Evolutionary conservation across 2,888 invertebrate species (phyloP).

Genomic region (Ypsolopha sequella): DNA sequence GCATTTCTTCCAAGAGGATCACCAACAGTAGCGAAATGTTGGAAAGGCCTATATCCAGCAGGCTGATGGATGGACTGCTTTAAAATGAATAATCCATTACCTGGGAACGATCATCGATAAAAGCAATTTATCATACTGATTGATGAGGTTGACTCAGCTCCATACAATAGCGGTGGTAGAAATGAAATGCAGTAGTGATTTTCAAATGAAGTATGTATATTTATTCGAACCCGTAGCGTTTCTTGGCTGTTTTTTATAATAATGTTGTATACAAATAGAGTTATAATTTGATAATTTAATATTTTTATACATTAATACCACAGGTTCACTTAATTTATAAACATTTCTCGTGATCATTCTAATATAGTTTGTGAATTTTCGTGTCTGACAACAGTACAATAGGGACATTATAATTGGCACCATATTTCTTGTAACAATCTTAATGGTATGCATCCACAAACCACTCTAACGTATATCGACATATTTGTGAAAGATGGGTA

Average conservation of each 20-base stretch:
- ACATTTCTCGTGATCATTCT: constrained; percentile 16
- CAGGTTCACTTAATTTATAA: constrained; percentile 40
- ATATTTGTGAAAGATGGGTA: not conserved
- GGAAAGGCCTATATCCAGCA: too few species aligned
- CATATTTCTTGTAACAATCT: constrained; percentile 28
- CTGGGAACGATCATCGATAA: too few species aligned
- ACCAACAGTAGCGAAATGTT: too few species aligned
- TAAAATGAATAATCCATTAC: too few species aligned
- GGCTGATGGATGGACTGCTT: too few species aligned
- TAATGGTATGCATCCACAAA: not conserved
- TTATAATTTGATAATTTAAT: constrained; percentile 37
- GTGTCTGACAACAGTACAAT: not conserved
- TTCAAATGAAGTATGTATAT: constrained; percentile 57
- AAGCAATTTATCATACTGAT: too few species aligned
- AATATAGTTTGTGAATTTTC: not conserved
- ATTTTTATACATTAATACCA: constrained; percentile 25
- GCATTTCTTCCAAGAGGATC: too few species aligned
- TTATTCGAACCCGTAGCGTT: constrained; percentile 70
- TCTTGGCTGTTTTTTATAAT: constrained; percentile 63
- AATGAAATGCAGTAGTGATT: constrained; percentile 18
- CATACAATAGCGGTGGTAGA: not conserved
- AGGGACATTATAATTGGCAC: constrained; percentile 41
- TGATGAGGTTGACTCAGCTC: too few species aligned
- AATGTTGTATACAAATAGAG: constrained; percentile 47
- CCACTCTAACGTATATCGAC: not conserved